These are phyloP conservation scores for Cataglyphis hispanica DNA, from an alignment of 1,140 invertebrate species.

Conservation along the genomic window DNA sequence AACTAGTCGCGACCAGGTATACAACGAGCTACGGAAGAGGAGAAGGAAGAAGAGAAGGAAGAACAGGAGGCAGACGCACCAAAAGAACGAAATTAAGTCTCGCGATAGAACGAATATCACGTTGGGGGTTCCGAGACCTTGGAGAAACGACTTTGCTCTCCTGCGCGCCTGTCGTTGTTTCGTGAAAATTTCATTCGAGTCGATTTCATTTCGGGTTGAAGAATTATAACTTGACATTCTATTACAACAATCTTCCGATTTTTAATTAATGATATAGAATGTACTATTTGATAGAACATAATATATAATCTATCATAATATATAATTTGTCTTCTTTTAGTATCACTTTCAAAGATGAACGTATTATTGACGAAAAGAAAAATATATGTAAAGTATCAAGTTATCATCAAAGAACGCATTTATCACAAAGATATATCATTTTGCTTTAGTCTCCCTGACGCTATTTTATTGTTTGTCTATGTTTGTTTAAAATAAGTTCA, in stretches of 20 bases:
- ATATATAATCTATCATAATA: neutral
- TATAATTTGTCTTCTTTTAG: neutral
- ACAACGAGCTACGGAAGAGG: conserved; percentile 56
- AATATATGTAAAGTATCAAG: neutral
- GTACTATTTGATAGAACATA: neutral
- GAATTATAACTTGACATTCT: neutral
- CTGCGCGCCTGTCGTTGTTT: neutral
- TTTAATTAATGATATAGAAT: neutral
- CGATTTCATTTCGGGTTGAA: neutral
- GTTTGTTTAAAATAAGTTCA: conserved; percentile 15
- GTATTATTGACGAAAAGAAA: too few species aligned
- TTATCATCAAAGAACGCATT: neutral
- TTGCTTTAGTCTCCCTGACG: neutral
- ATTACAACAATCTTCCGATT: neutral
- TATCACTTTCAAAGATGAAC: neutral
- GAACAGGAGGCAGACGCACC: conserved; percentile 43
- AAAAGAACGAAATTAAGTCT: neutral
- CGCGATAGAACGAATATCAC: conserved; percentile 49
- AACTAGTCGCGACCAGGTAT: conserved; percentile 78
- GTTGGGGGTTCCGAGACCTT: conserved; percentile 65
- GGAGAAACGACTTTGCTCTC: conserved; percentile 43
- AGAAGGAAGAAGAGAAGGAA: neutral
- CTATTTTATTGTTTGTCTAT: neutral
- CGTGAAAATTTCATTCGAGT: conserved; percentile 36
- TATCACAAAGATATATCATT: neutral